phyloP scores from a whole-genome alignment of 2,797 vertebrate species.

The Labroides dimidiatus region DNA sequence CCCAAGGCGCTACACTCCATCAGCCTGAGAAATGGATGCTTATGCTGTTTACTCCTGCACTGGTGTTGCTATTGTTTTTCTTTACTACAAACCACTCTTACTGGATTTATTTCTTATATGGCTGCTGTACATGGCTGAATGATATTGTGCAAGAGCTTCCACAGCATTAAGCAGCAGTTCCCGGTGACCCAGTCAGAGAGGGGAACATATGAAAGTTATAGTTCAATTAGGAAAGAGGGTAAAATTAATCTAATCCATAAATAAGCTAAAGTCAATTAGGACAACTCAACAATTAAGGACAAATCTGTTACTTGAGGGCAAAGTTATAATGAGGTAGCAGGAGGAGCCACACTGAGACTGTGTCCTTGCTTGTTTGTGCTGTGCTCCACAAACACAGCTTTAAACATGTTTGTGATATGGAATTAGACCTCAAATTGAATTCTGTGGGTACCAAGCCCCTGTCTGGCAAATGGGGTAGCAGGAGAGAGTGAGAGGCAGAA shows the following conservation, averaged over 20 bases:
- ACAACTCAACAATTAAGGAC: conserved; percentile 80
- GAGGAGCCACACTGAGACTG: conserved; percentile 62
- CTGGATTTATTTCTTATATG: conserved; percentile 44
- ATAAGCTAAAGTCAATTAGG: conserved; percentile 85
- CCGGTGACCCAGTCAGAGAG: conserved; percentile 43
- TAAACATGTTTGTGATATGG: conserved; percentile 63
- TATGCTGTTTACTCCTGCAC: conserved; percentile 37
- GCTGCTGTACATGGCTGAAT: conserved; percentile 46
- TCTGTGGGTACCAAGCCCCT: conserved; percentile 37
- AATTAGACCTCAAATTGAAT: conserved; percentile 70
- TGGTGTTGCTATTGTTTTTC: conserved; percentile 35
- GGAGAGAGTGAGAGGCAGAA: conserved; percentile 33
- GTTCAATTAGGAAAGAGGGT: conserved; percentile 78
- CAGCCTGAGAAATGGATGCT: conserved; percentile 56
- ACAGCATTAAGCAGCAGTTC: conserved; percentile 66
- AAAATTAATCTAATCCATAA: conserved; percentile 84
- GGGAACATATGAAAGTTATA: conserved; percentile 77
- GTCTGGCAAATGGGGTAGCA: conserved; percentile 42
- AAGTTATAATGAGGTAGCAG: conserved; percentile 69
- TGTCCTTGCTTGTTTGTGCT: conserved; percentile 76
- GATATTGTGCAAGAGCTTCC: conserved; percentile 40
- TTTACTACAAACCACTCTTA: conserved; percentile 24
- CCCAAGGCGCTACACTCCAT: conserved; percentile 42
- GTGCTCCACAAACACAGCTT: conserved; percentile 57
- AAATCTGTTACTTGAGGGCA: conserved; percentile 80